These are phyloP conservation scores for Capitulum mitella DNA, from an alignment of 2,888 invertebrate species.

Conservation along the genomic window DNA sequence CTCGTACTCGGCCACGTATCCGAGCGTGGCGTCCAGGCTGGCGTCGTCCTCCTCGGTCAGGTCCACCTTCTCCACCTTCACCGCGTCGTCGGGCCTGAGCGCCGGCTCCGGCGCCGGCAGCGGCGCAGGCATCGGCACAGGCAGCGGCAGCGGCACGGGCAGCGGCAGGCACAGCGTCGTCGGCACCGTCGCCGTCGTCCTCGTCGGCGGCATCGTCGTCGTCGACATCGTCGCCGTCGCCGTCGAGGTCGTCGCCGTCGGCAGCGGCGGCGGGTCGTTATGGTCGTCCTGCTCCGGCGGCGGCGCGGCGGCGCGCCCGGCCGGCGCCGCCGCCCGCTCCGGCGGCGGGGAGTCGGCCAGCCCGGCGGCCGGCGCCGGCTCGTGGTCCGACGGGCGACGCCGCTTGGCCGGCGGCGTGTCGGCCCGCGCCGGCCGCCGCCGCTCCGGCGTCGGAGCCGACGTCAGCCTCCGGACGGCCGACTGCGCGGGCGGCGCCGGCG, in stretches of 20 bases:
- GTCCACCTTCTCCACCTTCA: background rate
- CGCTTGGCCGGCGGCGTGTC: background rate
- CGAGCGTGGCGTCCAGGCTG: background rate
- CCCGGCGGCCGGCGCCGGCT: no score
- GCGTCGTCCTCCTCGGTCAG: background rate
- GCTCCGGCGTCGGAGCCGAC: no score
- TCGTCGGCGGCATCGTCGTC: background rate
- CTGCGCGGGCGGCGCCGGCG: background rate
- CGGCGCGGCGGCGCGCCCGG: no score
- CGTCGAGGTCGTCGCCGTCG: background rate
- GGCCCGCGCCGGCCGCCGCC: background rate
- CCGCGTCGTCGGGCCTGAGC: background rate
- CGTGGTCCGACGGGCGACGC: background rate
- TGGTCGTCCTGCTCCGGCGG: background rate
- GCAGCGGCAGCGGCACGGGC: no score
- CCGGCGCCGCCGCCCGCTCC: background rate
- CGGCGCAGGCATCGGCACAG: no score
- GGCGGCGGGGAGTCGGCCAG: background rate
- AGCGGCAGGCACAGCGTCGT: background rate
- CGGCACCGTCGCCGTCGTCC: background rate
- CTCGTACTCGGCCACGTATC: background rate
- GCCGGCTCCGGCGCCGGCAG: no score
- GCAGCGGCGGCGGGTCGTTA: background rate
- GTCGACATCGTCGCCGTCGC: background rate
- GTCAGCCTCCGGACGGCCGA: no score